Evolutionary conservation across 2,888 invertebrate genomes (phyloP).

Genomic region (Nephrotoma flavescens): DNA sequence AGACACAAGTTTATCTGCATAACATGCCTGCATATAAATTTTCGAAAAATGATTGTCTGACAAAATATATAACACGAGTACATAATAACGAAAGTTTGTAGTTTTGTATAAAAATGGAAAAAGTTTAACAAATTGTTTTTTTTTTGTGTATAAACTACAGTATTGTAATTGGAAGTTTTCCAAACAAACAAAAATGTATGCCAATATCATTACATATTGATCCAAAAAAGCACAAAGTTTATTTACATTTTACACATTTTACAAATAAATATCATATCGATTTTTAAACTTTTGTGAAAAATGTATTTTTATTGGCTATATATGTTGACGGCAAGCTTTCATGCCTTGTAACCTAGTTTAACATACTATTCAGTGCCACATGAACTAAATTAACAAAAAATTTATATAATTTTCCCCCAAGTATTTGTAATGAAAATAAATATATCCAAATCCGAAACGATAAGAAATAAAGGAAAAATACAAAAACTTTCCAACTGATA

Average conservation of each 20-base stretch:
- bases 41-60: not conserved
- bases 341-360: no score
- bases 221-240: not conserved
- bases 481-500: not conserved
- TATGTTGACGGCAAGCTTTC: not conserved
- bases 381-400: no score
- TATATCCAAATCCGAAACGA: no score
- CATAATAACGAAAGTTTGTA: not conserved
- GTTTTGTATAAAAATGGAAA: not conserved
- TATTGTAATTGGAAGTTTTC: not conserved
- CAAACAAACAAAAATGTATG: not conserved
- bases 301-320: not conserved
- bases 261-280: not conserved
- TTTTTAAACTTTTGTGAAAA: not conserved
- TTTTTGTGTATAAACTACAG: not conserved
- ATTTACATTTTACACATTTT: not conserved
- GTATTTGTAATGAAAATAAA: no score
- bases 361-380: no score
- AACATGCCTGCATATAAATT: not conserved
- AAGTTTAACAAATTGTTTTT: not conserved
- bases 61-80: not conserved
- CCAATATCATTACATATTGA: not conserved
- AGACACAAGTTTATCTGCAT: not conserved
- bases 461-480: not conserved
- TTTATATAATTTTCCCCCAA: no score